phyloP scores from a whole-genome alignment of 2,888 invertebrate species.

The Noctua comes region DNA sequence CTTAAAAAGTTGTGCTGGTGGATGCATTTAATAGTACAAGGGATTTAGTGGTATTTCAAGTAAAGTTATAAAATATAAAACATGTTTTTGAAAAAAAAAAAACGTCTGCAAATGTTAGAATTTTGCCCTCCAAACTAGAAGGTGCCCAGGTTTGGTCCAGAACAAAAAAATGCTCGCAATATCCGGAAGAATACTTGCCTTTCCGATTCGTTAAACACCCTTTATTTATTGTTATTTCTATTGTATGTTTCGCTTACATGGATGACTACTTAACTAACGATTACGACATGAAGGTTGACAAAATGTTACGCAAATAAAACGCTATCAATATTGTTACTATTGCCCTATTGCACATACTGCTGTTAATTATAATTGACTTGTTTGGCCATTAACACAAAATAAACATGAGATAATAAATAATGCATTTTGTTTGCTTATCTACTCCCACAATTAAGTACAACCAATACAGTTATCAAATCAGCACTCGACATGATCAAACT shows the following conservation, averaged over 20 bases:
- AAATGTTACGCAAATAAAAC: background rate
- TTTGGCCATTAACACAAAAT: background rate
- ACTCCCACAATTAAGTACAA: constrained; percentile 2
- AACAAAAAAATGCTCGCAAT: background rate
- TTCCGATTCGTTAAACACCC: background rate
- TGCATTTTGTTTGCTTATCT: constrained; percentile 22
- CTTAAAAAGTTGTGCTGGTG: background rate
- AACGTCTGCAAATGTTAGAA: too few species aligned
- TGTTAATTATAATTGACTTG: background rate
- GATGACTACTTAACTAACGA: background rate
- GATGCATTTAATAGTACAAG: background rate
- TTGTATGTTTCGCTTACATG: too few species aligned
- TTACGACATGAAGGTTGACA: background rate
- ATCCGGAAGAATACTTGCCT: background rate
- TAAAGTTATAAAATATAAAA: background rate
- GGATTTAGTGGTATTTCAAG: background rate
- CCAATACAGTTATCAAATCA: constrained; percentile 1
- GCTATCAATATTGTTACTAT: background rate
- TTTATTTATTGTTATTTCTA: background rate
- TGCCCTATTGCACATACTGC: background rate
- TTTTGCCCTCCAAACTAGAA: too few species aligned
- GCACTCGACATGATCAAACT: background rate
- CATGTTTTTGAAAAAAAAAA: too few species aligned
- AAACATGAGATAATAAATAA: constrained; percentile 5
- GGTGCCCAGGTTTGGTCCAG: background rate